Evolutionary conservation across 2,888 invertebrate species (phyloP).

Genomic region (Coelinius sp.): DNA sequence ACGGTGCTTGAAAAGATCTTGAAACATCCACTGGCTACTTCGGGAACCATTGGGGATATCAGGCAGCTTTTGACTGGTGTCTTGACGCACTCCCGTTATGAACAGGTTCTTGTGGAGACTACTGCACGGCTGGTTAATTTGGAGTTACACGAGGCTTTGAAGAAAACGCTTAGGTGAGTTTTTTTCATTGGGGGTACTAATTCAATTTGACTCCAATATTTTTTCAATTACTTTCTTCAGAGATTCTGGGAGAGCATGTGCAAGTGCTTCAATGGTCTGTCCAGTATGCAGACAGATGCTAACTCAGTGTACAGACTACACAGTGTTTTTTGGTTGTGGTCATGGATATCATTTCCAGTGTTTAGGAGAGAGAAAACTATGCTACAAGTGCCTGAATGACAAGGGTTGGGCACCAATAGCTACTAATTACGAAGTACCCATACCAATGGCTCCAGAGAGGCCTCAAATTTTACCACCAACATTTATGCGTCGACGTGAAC

Average conservation of each 20-base stretch:
- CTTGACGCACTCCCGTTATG: conserved; percentile 83
- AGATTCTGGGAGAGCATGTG: conserved; percentile 63
- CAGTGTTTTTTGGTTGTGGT: conserved; percentile 65
- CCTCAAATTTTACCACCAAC: conserved; percentile 62
- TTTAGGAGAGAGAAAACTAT: conserved; percentile 62
- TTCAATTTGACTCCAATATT: background rate
- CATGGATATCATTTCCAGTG: conserved; percentile 66
- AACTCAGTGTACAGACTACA: conserved; percentile 60
- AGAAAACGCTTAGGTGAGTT: conserved; percentile 61
- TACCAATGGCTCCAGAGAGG: conserved; percentile 55
- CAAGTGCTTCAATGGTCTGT: conserved; percentile 60
- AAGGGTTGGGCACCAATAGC: conserved; percentile 66
- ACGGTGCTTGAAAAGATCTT: conserved; percentile 76
- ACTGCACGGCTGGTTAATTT: conserved; percentile 78
- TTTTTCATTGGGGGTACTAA: background rate
- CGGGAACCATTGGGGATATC: conserved; percentile 77
- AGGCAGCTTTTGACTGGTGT: conserved; percentile 77
- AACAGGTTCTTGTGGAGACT: conserved; percentile 80
- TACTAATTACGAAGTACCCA: conserved; percentile 54
- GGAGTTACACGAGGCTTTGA: conserved; percentile 76
- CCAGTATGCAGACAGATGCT: conserved; percentile 62
- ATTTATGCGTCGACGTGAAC: conserved; percentile 63
- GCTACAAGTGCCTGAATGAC: conserved; percentile 64
- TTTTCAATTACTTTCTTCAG: conserved; percentile 46
- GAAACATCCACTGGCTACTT: conserved; percentile 71